A percentile compares a stretch with the other conserved stretches of the same genome.
phyloP scores from a whole-genome alignment of 2,797 vertebrate genomes.

The Muscicapa striata region DNA sequence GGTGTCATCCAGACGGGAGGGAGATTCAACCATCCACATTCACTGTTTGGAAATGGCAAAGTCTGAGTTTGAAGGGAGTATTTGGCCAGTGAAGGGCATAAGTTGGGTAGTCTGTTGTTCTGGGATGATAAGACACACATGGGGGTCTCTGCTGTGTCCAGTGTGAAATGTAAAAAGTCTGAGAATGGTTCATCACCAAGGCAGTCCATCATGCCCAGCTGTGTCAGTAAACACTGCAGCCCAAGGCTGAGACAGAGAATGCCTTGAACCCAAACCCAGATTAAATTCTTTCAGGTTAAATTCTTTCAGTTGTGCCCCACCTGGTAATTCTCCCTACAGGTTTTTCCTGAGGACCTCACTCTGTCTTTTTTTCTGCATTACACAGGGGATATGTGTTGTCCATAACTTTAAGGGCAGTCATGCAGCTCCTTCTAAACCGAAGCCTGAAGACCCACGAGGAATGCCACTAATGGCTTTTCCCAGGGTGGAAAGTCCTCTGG shows the following conservation, averaged over 20 bases:
- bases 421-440: constrained; percentile 85
- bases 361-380: background rate
- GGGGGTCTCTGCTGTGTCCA: background rate
- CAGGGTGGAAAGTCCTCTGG: constrained; percentile 95
- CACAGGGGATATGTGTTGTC: constrained; percentile 93
- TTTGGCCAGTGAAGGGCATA: background rate
- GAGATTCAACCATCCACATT: background rate
- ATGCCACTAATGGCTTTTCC: constrained; percentile 96
- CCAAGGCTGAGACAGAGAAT: background rate
- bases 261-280: background rate
- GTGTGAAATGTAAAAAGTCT: background rate
- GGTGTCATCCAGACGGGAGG: background rate
- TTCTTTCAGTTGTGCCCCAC: background rate
- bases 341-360: background rate
- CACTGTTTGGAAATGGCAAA: background rate
- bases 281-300: background rate
- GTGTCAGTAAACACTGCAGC: background rate
- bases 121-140: background rate
- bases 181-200: background rate
- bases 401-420: constrained; percentile 96
- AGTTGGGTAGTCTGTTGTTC: fast-evolving
- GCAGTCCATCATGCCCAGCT: fast-evolving
- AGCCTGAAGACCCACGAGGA: constrained; percentile 90
- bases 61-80: background rate
- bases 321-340: background rate